Conservation (phyloP, 2,113 vertebrate genomes). For the Epinephelus lanceolatus region DNA sequence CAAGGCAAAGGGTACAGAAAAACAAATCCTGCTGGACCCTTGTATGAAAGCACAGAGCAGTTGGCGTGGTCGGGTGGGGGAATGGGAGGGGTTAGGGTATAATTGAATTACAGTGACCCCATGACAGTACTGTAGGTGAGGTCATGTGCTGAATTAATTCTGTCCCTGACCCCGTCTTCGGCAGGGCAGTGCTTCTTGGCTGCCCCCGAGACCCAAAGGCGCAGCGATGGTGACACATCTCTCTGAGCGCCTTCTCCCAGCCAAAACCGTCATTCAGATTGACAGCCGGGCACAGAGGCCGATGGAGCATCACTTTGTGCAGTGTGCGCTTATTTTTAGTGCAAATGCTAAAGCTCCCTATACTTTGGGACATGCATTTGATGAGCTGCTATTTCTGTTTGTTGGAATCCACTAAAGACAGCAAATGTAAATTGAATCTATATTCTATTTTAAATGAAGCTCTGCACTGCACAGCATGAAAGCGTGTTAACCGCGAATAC, state of each 20-base stretch:
- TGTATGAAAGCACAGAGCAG: conserved; percentile 41
- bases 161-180: conserved; percentile 73
- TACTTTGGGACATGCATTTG: conserved; percentile 16
- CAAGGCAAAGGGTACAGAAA: conserved; percentile 57
- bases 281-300: conserved; percentile 45
- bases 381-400: conserved; percentile 38
- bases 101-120: conserved; percentile 83
- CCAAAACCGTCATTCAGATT: conserved; percentile 57
- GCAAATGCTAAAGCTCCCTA: conserved; percentile 18
- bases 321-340: conserved; percentile 42
- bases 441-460: conserved; percentile 38
- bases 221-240: conserved; percentile 55
- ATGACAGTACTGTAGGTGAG: conserved; percentile 75
- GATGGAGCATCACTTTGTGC: conserved; percentile 26
- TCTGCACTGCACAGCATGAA: background rate
- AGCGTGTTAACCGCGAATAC: background rate
- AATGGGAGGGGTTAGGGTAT: conserved; percentile 46
- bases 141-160: conserved; percentile 82
- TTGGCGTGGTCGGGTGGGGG: conserved; percentile 32
- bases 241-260: conserved; percentile 45
- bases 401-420: conserved; percentile 38
- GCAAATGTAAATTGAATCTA: conserved; percentile 43
- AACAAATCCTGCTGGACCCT: conserved; percentile 55
- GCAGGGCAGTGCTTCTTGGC: conserved; percentile 44
- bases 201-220: conserved; percentile 43